Evolutionary conservation across 2,888 invertebrate species (phyloP).

Genomic region (Microchrysa polita): DNA sequence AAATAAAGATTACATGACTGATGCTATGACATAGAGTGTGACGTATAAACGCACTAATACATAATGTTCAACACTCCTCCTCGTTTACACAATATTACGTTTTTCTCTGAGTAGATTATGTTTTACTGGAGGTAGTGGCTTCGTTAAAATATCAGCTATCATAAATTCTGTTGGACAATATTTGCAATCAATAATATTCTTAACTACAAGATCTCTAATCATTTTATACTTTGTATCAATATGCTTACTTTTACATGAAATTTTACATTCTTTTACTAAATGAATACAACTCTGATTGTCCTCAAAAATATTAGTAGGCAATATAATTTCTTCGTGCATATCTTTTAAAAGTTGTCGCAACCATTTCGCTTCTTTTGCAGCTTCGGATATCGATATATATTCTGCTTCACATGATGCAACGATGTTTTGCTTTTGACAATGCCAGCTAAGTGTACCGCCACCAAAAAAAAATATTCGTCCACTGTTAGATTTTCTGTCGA

Average conservation of each 20-base stretch:
- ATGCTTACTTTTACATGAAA: background rate
- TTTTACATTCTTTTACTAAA: background rate
- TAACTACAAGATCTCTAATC: constrained; percentile 4
- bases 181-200: constrained; percentile 48
- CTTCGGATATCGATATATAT: constrained; percentile 5
- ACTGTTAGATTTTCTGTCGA: too few relatives aligned
- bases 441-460: too few relatives aligned
- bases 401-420: constrained; percentile 1
- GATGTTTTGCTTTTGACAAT: background rate
- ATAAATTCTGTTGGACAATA: constrained; percentile 54
- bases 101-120: constrained; percentile 46
- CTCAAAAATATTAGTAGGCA: background rate
- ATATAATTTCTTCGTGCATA: background rate
- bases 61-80: too few relatives aligned
- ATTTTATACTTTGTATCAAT: background rate
- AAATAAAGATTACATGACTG: too few relatives aligned
- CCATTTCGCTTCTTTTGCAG: background rate
- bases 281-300: background rate
- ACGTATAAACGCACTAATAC: too few relatives aligned
- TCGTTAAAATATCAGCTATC: constrained; percentile 54
- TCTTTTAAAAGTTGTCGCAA: background rate
- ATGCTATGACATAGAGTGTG: too few relatives aligned
- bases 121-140: constrained; percentile 51
- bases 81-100: constrained; percentile 47
- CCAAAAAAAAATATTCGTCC: too few relatives aligned